Evolutionary conservation across 2,113 vertebrate genomes (phyloP), one percentile per base, ranked within the genome.

Genomic region (Halcyon senegalensis): DNA sequence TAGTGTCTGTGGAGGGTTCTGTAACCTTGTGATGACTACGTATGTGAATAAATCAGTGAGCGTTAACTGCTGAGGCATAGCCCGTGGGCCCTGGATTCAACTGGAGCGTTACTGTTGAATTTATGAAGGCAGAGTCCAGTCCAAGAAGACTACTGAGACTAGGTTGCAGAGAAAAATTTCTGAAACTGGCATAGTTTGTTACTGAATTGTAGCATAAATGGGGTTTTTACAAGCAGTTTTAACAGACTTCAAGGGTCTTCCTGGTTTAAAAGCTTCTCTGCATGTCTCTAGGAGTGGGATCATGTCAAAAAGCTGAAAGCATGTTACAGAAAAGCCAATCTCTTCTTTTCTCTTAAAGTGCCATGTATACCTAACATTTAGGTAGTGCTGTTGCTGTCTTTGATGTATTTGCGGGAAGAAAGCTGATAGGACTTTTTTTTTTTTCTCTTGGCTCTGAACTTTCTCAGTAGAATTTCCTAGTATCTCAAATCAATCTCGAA

Each of bases 51-150:
- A 89, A 92, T 93, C 83, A 78, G 39, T 28, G 46, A 88, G 77
- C 60, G 62, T 59, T 92, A 87, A 91, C 81, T 96, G 83, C 76
- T 89, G 68, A 74, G 92, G 72, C 56, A 86, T 74, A 82, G 77
- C 66, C 84, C 2, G 1, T 74, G 63, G 76, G 76, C 48, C 48
- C 56, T 90, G 82, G 12, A 37, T 92, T 91, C 85, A 50, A 4
- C 30, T 44, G 48, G 35, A 92, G 13, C 48, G 30, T 58, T 92
- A 60, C 53, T 72, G 35, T 31, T 19, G 7, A 64, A 91, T 82
- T 93, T 76, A 43, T 68, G 51, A 72, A 81, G 77, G 12, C 7
- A n/a, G 19, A 17, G 20, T 24, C 7, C 33, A 78, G 44, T 50
- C 24, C 84, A 82, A 62, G 20, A 84, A 74, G 35, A 33, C 51